These are phyloP conservation scores for Aphodius sticticus DNA, from an alignment of 2,888 invertebrate species.

Conservation along the genomic window DNA sequence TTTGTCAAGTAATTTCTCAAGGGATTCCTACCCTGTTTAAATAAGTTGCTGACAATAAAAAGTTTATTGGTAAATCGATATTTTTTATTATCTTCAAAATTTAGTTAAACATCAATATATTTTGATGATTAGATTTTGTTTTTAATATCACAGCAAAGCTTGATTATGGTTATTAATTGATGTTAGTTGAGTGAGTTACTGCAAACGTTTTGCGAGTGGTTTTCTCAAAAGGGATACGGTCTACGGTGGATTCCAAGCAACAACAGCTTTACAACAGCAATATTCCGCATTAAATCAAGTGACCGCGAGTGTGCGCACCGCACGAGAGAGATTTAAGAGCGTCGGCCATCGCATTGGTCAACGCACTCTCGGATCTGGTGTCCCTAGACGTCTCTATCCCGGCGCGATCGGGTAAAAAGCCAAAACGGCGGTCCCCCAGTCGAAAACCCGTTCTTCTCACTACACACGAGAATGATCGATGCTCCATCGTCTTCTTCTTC, in stretches of 20 bases:
- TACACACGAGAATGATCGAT: slow-evolving; percentile 24
- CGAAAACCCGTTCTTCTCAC: slow-evolving; percentile 27
- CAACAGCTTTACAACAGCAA: slow-evolving; percentile 4
- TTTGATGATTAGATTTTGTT: no score
- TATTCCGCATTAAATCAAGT: slow-evolving; percentile 17
- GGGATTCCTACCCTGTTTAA: no score
- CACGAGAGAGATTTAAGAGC: slow-evolving; percentile 20
- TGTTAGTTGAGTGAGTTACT: background rate
- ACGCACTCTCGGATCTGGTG: slow-evolving; percentile 22
- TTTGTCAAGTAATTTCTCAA: no score
- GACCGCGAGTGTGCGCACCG: slow-evolving; percentile 13
- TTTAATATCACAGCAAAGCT: background rate
- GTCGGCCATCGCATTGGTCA: slow-evolving; percentile 22
- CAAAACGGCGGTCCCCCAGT: slow-evolving; percentile 26
- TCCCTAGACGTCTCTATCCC: slow-evolving; percentile 26
- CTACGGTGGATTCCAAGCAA: background rate
- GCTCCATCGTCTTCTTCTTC: slow-evolving; percentile 13
- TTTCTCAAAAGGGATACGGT: background rate
- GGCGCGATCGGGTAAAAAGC: slow-evolving; percentile 26
- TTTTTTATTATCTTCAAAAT: no score
- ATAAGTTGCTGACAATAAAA: no score
- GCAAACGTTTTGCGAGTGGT: background rate
- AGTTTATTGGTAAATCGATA: no score
- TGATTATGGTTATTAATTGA: background rate
- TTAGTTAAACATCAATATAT: no score